Evolutionary conservation across 2,888 invertebrate genomes (phyloP).

Genomic region (Drosophila monieri): DNA sequence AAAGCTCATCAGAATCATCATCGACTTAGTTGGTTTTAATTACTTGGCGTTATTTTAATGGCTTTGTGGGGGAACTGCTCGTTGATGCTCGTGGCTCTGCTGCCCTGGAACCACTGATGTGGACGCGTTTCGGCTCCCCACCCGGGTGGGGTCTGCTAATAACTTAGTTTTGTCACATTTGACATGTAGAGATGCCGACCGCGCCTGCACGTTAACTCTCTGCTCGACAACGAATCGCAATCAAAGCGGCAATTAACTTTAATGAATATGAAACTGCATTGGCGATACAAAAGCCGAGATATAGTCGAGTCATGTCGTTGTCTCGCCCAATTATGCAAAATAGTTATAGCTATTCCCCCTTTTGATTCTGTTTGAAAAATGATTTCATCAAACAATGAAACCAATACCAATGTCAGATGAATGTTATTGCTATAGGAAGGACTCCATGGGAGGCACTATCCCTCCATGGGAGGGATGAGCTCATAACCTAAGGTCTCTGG

Average conservation of each 20-base stretch:
- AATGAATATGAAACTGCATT: slow-evolving; percentile 59
- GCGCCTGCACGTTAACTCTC: slow-evolving; percentile 29
- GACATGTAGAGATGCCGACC: slow-evolving; percentile 39
- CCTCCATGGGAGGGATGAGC: too few species aligned
- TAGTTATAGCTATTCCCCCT: slow-evolving; percentile 1
- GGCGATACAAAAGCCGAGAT: slow-evolving; percentile 39
- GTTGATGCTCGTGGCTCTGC: slow-evolving; percentile 47
- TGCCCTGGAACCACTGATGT: slow-evolving; percentile 50
- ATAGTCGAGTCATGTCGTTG: slow-evolving; percentile 31
- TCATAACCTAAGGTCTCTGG: too few species aligned
- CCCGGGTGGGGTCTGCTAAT: background rate
- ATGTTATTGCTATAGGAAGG: background rate
- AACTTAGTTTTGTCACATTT: slow-evolving; percentile 8
- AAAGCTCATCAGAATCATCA: slow-evolving; percentile 34
- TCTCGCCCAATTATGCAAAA: slow-evolving; percentile 60
- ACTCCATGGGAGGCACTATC: too few species aligned
- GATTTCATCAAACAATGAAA: slow-evolving; percentile 22
- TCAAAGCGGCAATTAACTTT: slow-evolving; percentile 62
- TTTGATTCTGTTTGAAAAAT: slow-evolving; percentile 5
- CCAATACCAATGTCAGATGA: slow-evolving; percentile 31
- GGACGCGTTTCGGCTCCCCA: background rate
- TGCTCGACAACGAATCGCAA: slow-evolving; percentile 22
- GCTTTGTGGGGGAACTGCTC: slow-evolving; percentile 57
- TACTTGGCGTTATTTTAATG: slow-evolving; percentile 77
- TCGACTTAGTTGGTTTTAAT: slow-evolving; percentile 66